Evolutionary conservation across 1,140 invertebrate species (phyloP), one percentile per base, ranked within the genome.

Genomic region (Heliconius hermathena): DNA sequence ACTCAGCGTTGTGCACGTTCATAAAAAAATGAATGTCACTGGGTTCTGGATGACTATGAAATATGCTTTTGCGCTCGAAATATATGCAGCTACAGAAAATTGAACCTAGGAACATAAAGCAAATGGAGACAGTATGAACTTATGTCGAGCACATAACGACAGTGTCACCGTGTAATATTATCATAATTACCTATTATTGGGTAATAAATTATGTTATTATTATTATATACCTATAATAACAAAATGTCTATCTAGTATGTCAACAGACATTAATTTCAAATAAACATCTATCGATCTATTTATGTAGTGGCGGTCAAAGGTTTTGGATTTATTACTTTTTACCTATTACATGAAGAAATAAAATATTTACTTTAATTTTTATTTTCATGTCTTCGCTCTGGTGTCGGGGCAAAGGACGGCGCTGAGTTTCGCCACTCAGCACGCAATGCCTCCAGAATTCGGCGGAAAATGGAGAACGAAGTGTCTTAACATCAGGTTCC

Each of bases 101-200:
- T n/a, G 54, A 57, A 57, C n/a, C 20, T 57, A 57, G 16, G 1
- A 22, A 57, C n/a, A 9, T 22, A 22, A 22, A n/a, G 20, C 18
- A n/a, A 11, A 22, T 57, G 18, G 8, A n/a, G 54, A 57, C 8
- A 22, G 20, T 8, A 57, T 16, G 3, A 66, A 29, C 26, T 16
- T 26, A 26, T 66, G 60, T 16, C 26, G 26, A 66, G 22, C 4
- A 16, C 60, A 18, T 66, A 66, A 16, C 9, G 22, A 66, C 9
- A 13, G 22, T 29, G 60, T 66, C 60, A 66, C 26, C 60, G 26
- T 29, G 26, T 29, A 26, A 66, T 66, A 66, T 66, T 29, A 60
- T 60, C 8, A 66, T 66, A 66, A 66, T 66, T 66, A 66, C 60
- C 60, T 66, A 13, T 66, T 29, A 66, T 66, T 66, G 60, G 60